phyloP scores from a whole-genome alignment of 92 coral and sea anemone genomes.

The Epizoanthus scotinus region DNA sequence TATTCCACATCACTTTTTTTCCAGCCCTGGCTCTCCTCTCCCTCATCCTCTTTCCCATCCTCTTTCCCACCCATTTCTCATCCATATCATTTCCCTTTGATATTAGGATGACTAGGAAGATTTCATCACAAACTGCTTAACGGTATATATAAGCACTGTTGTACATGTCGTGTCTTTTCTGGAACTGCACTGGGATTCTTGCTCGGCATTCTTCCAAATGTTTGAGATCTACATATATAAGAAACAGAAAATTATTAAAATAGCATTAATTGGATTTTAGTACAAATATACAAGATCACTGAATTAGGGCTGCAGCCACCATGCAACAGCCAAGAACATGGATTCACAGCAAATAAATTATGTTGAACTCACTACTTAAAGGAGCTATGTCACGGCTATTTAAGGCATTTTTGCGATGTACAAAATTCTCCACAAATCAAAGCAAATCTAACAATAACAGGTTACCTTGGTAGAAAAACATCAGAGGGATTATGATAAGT shows the following conservation, averaged over 20 bases:
- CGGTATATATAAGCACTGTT: constrained; percentile 40
- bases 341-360: too few species aligned
- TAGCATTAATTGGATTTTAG: neutral
- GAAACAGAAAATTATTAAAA: neutral
- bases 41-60: neutral
- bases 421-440: too few species aligned
- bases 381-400: too few species aligned
- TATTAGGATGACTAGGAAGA: neutral
- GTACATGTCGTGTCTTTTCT: constrained; percentile 88
- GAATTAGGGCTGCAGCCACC: too few species aligned
- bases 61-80: neutral
- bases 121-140: neutral
- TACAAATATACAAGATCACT: too few species aligned
- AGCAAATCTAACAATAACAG: too few species aligned
- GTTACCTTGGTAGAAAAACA: too few species aligned
- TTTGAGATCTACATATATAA: constrained; percentile 63
- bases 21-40: neutral
- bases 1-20: too few species aligned
- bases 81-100: neutral
- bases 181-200: constrained; percentile 86
- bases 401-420: too few species aligned
- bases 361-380: too few species aligned
- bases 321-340: too few species aligned
- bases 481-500: too few species aligned
- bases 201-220: constrained; percentile 78